Evolutionary conservation across 2,113 vertebrate genomes (phyloP), one percentile per base, ranked within the genome.

Genomic region (Atrichornis clamosus): DNA sequence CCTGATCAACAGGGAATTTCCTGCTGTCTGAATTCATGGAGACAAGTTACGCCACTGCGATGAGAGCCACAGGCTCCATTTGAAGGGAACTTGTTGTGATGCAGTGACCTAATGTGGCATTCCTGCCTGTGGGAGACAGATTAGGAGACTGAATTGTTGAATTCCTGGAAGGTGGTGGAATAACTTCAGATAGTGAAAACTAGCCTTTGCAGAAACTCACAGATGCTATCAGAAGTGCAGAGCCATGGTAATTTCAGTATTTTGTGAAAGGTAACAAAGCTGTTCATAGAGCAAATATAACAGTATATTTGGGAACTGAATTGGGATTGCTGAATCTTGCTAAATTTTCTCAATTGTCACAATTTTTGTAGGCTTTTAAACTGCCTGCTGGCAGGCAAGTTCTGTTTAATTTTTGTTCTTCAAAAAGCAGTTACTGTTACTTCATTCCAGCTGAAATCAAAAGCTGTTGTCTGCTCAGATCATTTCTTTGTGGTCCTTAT

Each of bases 1-100:
- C 95, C 87, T 96, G 96, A 95, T 97, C 96, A 97, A 93, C 65
- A 82, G 92, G 95, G 95, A 96, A 96, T 97, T 97, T 97, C 96
- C 96, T 97, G 96, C 93, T 93, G 96, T 97, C 96, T 97, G 94
- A 97, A 93, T 83, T 94, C 23, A 6, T 74, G 89, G 91, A 93
- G 95, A 95, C 87, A 59, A 86, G 80, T 96, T 95, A 84, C 33
- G 56, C 89, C 89, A 77, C 67, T 75, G 80, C 11, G 1, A 37
- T 90, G 95, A 95, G 94, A 95, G 93, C 92, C 95, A 63, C 53
- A 11, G 92, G 91, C 92, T 94, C 87, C 87, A 39, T 88, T 84
- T 78, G 80, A 91, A 95, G 89, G 90, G 81, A 80, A 22, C 64
- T 76, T 39, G 33, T 90, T 91, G 87, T 62, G 84, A 82, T 91